Evolutionary conservation across 2,888 invertebrate genomes (phyloP).

Genomic region (Mayetiola destructor): DNA sequence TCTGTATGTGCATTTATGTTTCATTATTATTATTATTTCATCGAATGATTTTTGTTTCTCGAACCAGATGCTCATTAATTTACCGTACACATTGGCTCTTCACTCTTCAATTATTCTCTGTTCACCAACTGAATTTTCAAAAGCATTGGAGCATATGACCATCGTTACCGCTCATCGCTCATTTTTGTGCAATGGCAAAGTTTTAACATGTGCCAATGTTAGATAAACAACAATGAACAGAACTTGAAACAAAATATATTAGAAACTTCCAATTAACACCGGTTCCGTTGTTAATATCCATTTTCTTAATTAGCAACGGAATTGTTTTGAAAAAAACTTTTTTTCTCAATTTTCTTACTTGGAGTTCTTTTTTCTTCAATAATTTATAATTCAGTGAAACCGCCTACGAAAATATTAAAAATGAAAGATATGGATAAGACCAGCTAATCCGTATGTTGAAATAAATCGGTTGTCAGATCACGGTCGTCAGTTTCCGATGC

Average conservation of each 20-base stretch:
- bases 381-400: no score
- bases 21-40: no score
- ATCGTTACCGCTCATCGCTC: not conserved
- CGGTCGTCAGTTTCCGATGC: no score
- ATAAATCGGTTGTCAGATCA: no score
- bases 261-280: slow-evolving; percentile 3
- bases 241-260: not conserved
- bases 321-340: no score
- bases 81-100: not conserved
- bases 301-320: no score
- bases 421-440: no score
- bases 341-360: no score
- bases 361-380: no score
- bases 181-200: not conserved
- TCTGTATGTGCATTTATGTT: not conserved
- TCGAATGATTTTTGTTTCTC: slow-evolving; percentile 3
- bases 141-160: not conserved
- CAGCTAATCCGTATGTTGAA: no score
- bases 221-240: not conserved
- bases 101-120: not conserved
- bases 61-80: slow-evolving; percentile 11
- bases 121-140: not conserved
- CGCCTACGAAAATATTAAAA: no score
- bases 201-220: not conserved
- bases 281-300: slow-evolving; percentile 4